phyloP scores from a whole-genome alignment of 2,888 invertebrate genomes.

The Amiota mariae region DNA sequence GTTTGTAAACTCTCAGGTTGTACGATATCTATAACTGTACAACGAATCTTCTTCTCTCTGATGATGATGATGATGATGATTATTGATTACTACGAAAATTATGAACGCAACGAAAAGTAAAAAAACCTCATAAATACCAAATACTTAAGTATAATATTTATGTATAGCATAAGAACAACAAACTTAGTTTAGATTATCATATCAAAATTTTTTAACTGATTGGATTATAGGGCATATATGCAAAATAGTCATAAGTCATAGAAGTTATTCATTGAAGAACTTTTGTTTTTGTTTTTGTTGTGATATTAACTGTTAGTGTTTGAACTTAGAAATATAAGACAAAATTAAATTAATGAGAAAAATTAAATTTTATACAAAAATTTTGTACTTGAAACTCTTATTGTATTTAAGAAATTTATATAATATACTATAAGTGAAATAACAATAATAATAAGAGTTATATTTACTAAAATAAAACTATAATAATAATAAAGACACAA shows the following conservation, averaged over 20 bases:
- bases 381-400: not conserved
- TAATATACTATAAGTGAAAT: slow-evolving; percentile 18
- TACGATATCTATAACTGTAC: not conserved
- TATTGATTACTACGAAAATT: too few relatives aligned
- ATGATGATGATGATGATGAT: not conserved
- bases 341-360: not conserved
- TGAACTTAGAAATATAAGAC: too few relatives aligned
- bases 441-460: slow-evolving; percentile 8
- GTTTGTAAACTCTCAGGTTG: not conserved
- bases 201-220: not conserved
- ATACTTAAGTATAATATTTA: not conserved
- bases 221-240: slow-evolving; percentile 4
- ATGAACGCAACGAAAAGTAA: not conserved
- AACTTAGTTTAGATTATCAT: not conserved
- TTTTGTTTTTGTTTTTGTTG: not conserved
- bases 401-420: not conserved
- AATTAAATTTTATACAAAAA: not conserved
- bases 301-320: slow-evolving; percentile 24
- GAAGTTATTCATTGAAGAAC: not conserved
- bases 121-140: not conserved
- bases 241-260: slow-evolving; percentile 10
- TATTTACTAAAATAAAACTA: too few relatives aligned
- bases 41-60: slow-evolving; percentile 1
- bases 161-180: not conserved
- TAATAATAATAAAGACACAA: too few relatives aligned